Conservation (phyloP, 2,797 vertebrate species). For the Platalea minor region DNA sequence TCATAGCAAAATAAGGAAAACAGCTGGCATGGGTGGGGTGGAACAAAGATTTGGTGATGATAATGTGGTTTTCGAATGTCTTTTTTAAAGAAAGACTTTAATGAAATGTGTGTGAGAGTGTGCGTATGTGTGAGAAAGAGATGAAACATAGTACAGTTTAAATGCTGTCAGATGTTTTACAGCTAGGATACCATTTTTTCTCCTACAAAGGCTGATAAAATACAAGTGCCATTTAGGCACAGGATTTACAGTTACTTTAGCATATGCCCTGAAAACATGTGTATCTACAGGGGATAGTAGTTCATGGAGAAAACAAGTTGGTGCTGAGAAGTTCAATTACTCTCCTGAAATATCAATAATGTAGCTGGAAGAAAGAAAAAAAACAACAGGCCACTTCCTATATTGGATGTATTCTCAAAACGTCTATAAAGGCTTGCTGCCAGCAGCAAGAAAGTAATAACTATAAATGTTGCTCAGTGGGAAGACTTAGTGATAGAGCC, state of each 20-base stretch:
- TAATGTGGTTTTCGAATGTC: neutral
- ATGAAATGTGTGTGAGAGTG: neutral
- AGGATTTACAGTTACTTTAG: slow-evolving; percentile 70
- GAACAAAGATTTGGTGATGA: neutral
- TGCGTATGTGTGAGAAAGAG: neutral
- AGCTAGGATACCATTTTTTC: slow-evolving; percentile 18
- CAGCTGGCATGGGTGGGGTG: neutral
- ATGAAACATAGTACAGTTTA: slow-evolving; percentile 18
- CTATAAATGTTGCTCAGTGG: slow-evolving; percentile 72
- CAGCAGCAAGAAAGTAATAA: slow-evolving; percentile 74
- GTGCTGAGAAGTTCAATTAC: slow-evolving; percentile 74
- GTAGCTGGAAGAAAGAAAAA: slow-evolving; percentile 68
- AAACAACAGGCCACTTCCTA: slow-evolving; percentile 68
- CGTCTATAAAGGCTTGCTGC: slow-evolving; percentile 65
- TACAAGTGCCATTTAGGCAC: slow-evolving; percentile 51
- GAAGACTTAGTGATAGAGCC: slow-evolving; percentile 53
- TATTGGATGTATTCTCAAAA: slow-evolving; percentile 72
- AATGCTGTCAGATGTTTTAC: slow-evolving; percentile 35
- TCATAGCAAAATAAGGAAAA: slow-evolving; percentile 18
- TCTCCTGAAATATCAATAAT: slow-evolving; percentile 75
- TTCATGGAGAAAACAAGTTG: slow-evolving; percentile 72
- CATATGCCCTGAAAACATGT: slow-evolving; percentile 58
- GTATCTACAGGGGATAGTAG: slow-evolving; percentile 67
- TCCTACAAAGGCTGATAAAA: slow-evolving; percentile 58
- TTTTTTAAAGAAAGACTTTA: slow-evolving; percentile 10